Base-by-base conservation (phyloP, 2,113 vertebrate species). In the Toxotes chatareus region DNA sequence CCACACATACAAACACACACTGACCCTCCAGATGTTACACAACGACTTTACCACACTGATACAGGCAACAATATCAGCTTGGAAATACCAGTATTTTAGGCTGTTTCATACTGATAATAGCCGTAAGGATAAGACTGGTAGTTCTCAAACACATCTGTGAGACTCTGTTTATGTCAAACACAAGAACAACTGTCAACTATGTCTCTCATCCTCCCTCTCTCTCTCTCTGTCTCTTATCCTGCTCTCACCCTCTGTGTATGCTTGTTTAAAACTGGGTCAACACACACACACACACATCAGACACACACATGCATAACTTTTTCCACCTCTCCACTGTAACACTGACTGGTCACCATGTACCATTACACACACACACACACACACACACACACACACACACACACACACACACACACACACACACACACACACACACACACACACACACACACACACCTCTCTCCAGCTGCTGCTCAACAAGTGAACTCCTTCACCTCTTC, bases 191-290 rank as follows among this genome's bases (percentile, higher is more conserved):
- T 84, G 77, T 60, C 32, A 73, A 61, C 49, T 47, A 53, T 53
- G 17, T 53, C 49, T 53, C 49, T 53, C 46, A 5, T 5, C 16
- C 46, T 5, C 16, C 5, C 46, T 47, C 27, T 27, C 27, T 27
- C 47, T 19, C 13, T 14, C 47, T 51, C 36, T 44, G 19, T 47
- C 73, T 62, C 66, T 44, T 51, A 19, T 27, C 16, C 72, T 49
- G n/a, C 46, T 42, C 67, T 32, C 65, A 49, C 80, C 70, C 56
- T 64, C 12, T 49, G 79, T 66, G 49, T 63, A 31, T 55, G 31
- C 64, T 68, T 2, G 10, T 51, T 62, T 31, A 71, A 82, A 92
- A 91, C 62, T 90, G 76, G 86, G 88, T 91, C 88, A 89, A 53
- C 56, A 79, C 23, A 4, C 71, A 68, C 47, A 59, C 71, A 34